These are phyloP conservation scores for Pammene aurita DNA, from an alignment of 2,888 invertebrate species.

Conservation along the genomic window DNA sequence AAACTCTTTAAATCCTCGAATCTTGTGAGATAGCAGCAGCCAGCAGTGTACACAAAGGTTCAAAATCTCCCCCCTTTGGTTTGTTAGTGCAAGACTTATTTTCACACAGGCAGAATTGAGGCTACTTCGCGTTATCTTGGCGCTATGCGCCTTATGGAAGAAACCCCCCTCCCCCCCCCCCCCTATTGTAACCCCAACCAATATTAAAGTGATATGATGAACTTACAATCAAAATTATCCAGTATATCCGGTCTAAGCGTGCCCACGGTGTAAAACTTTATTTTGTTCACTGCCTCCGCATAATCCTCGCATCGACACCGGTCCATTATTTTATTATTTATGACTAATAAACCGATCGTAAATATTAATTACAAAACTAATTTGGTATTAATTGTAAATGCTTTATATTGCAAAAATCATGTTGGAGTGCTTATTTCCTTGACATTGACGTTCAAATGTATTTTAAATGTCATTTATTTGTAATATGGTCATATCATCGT, in stretches of 20 bases:
- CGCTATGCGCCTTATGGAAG: too few relatives aligned
- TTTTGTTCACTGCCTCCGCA: slow-evolving; percentile 61
- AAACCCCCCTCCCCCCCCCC: too few relatives aligned
- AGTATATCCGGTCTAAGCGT: slow-evolving; percentile 65
- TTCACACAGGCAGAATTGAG: too few relatives aligned
- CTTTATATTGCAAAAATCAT: background rate
- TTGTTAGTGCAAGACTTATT: too few relatives aligned
- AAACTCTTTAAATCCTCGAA: too few relatives aligned
- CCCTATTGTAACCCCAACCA: too few relatives aligned
- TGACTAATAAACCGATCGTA: slow-evolving; percentile 11
- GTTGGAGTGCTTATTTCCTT: slow-evolving; percentile 7
- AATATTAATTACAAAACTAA: slow-evolving; percentile 8
- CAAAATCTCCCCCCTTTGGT: too few relatives aligned
- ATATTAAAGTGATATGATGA: too few relatives aligned
- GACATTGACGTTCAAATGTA: slow-evolving; percentile 2
- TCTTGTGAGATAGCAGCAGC: too few relatives aligned
- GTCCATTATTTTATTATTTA: slow-evolving; percentile 72
- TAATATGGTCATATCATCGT: background rate
- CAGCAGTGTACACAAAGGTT: too few relatives aligned
- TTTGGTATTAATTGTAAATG: slow-evolving; percentile 3
- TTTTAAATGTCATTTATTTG: background rate
- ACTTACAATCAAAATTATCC: slow-evolving; percentile 67
- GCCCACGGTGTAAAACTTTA: slow-evolving; percentile 69
- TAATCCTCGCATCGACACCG: slow-evolving; percentile 73
- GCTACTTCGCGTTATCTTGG: too few relatives aligned